Evolutionary conservation across 2,797 vertebrate genomes (phyloP).

Genomic region (Cynodonichthys magdalenae): DNA sequence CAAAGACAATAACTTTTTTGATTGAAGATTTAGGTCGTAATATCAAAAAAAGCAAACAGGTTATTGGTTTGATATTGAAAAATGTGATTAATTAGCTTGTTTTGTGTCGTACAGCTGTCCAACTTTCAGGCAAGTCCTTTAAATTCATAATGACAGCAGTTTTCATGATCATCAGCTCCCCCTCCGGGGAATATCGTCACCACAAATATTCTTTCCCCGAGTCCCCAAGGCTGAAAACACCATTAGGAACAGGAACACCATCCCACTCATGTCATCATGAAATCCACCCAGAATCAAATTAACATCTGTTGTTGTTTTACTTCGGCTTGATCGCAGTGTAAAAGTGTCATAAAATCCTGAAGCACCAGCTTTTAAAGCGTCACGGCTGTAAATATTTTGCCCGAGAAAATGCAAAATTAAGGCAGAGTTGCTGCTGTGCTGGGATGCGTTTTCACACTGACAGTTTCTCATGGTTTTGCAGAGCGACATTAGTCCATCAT

Average conservation of each 20-base stretch:
- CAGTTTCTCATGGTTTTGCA: conserved; percentile 50
- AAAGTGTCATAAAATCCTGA: conserved; percentile 45
- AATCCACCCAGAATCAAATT: conserved; percentile 53
- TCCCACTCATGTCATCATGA: conserved; percentile 49
- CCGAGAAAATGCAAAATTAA: conserved; percentile 55
- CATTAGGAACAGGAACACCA: conserved; percentile 57
- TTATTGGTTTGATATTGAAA: conserved; percentile 84
- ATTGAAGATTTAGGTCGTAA: not conserved
- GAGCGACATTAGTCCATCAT: conserved; percentile 66
- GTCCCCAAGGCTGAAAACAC: conserved; percentile 45
- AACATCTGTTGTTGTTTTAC: conserved; percentile 61
- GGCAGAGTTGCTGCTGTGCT: conserved; percentile 38
- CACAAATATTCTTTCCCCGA: conserved; percentile 29
- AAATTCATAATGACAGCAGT: conserved; percentile 37
- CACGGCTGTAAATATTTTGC: conserved; percentile 42
- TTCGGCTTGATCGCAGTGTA: conserved; percentile 40
- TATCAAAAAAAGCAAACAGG: conserved; percentile 40
- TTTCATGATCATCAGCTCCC: conserved; percentile 29
- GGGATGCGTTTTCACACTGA: conserved; percentile 52
- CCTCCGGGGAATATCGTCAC: conserved; percentile 16
- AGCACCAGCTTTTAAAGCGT: conserved; percentile 19
- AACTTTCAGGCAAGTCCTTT: conserved; percentile 49
- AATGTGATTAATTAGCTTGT: conserved; percentile 84
- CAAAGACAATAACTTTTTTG: not conserved
- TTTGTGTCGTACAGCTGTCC: conserved; percentile 75